Base-by-base conservation (phyloP, 2,113 vertebrate species). In the Crotalus viridis region DNA sequence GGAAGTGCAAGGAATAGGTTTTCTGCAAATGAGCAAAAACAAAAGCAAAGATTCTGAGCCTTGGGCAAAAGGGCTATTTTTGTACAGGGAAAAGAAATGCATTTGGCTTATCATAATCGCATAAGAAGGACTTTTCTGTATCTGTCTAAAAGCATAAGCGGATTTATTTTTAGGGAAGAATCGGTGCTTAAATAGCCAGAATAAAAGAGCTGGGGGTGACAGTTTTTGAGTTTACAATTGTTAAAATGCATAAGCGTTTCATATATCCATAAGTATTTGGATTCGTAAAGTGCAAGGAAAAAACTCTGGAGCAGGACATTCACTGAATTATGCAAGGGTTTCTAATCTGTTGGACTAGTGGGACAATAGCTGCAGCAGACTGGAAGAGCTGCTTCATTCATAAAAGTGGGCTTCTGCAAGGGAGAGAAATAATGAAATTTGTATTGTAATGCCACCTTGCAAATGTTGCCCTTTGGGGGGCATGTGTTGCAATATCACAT, bases 91-190 rank as follows among this genome's bases (percentile, higher is more conserved):
- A 87, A 93, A n/a, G 46, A 89, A 90, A 93, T 93, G 12, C 33
- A 91, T 21, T 93, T 52, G 46, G 0, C 87, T 95, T 95, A 91
- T 95, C 57, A 52, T 92, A 93, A 91, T 81, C 92, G 48, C 87
- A 64, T 90, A 87, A 91, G 92, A 93, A 24, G 21, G 0, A 46
- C 93, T 12, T 81, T 39, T 64, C 48, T 22, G 28, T 64, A 33
- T 81, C 28, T 90, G 69, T 22, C 2, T 28, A 86, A 81, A 57
- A 94, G 94, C 61, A 94, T 91, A 86, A 87, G 87, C 91, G 85
- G 64, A 15, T 94, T 39, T 90, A 33, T 95, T 96, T 96, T 91
- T 52, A 92, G 39, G 91, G 93, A 94, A 91, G 94, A 92, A 96
- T 28, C 74, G 10, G 43, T 54, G 85, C 91, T 94, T 91, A 51